Evolutionary conservation across 2,113 vertebrate species (phyloP), one percentile per base, ranked within the genome.

Genomic region (Phyllostomus hastatus): DNA sequence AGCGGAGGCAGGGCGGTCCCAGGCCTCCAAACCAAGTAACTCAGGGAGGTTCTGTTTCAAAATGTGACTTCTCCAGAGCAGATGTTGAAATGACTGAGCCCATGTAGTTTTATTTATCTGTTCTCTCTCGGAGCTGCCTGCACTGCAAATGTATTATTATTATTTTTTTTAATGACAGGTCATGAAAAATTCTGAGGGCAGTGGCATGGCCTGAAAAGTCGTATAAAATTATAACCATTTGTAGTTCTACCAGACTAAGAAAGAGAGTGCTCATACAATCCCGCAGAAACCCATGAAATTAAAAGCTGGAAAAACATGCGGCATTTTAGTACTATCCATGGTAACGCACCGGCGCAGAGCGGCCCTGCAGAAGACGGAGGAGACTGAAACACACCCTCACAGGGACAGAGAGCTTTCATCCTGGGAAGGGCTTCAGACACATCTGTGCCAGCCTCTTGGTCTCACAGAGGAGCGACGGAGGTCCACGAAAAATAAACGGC

Each of bases 191-290:
- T 87, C 43, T 82, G 88, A 91, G 86, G 91, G 31, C 35, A 67
- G 66, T n/a, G 20, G 78, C 64, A 92, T 83, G 86, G 87, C 79
- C 88, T 92, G 41, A 48, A 43, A 95, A 96, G 41, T 90, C 54
- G 54, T 35, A 84, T 83, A 69, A 91, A 97, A 93, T 92, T 97
- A 95, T 48, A 92, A 92, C 83, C 88, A 94, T 92, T 94, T 92
- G 75, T 92, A 87, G 81, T 24, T 64, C 72, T 76, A 82, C 89
- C 14, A 57, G 66, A 64, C 84, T 78, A 94, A 89, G 59, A 91
- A 91, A 91, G 86, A 33, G 67, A 66, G n/a, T 26, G 82, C 73
- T 69, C 54, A 50, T 46, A 93, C 87, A 95, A 96, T 35, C 46
- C 79, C 69, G 87, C 16, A 72, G 79, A 61, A n/a, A 90, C 48